Conservation (phyloP, 2,888 invertebrate species). For the Pteria penguin region DNA sequence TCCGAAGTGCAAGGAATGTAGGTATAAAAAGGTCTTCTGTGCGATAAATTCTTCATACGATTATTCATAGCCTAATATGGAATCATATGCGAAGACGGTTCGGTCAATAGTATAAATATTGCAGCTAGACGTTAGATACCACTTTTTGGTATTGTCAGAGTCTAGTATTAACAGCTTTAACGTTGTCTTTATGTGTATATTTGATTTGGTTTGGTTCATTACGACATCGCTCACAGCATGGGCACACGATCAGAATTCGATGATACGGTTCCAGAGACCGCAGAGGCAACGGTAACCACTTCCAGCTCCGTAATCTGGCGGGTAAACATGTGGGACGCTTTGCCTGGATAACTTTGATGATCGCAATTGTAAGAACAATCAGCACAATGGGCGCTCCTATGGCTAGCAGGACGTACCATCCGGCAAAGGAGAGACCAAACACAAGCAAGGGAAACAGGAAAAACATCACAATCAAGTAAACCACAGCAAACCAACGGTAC, state of each 20-base stretch:
- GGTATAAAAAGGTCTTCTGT: no score
- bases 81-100: no score
- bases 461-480: slow-evolving; percentile 78
- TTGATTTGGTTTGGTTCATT: no score
- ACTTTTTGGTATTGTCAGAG: no score
- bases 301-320: slow-evolving; percentile 70
- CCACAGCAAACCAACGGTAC: slow-evolving; percentile 83
- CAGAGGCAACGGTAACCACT: slow-evolving; percentile 70
- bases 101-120: no score
- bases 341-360: slow-evolving; percentile 73
- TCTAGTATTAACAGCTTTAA: no score
- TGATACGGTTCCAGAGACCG: slow-evolving; percentile 73
- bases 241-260: slow-evolving; percentile 24
- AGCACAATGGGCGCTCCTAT: slow-evolving; percentile 68
- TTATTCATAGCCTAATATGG: no score
- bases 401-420: slow-evolving; percentile 66
- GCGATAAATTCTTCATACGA: no score
- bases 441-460: slow-evolving; percentile 70
- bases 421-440: slow-evolving; percentile 73
- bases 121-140: no score
- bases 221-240: slow-evolving; percentile 16
- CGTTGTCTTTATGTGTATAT: no score
- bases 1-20: no score
- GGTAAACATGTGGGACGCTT: slow-evolving; percentile 69
- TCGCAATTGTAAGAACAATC: slow-evolving; percentile 61